These are phyloP conservation scores for Salticus scenicus DNA, from an alignment of 2,888 invertebrate genomes.

Conservation along the genomic window DNA sequence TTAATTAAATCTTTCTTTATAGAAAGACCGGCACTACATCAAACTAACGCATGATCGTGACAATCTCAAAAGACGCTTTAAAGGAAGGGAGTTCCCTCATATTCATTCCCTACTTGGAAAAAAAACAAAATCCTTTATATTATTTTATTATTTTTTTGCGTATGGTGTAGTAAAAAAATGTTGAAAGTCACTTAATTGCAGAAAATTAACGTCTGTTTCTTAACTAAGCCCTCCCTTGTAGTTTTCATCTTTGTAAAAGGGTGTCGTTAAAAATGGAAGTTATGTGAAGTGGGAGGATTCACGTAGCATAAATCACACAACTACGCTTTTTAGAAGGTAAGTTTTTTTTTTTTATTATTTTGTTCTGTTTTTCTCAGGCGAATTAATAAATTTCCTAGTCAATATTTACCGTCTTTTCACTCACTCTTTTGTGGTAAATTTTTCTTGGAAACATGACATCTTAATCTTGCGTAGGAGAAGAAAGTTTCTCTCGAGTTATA, in stretches of 20 bases:
- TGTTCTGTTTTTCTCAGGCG: too few species aligned
- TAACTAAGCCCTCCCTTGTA: neutral
- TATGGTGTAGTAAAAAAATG: neutral
- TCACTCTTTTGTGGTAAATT: neutral
- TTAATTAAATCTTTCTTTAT: neutral
- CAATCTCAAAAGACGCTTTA: neutral
- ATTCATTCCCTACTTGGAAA: neutral
- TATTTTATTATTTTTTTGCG: neutral
- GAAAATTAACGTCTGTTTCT: neutral
- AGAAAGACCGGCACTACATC: neutral
- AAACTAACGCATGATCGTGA: neutral
- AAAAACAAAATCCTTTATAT: neutral
- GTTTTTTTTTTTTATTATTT: too few species aligned
- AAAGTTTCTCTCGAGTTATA: too few species aligned
- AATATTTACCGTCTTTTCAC: neutral
- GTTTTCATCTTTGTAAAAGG: neutral
- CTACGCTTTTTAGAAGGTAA: neutral
- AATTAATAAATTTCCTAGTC: constrained; percentile 17
- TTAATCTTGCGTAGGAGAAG: constrained; percentile 3
- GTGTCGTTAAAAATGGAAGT: neutral
- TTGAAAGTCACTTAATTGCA: constrained; percentile 9
- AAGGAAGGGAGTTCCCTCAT: neutral
- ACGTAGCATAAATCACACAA: neutral
- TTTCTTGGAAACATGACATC: neutral
- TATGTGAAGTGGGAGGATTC: neutral